Percentiles rank a stretch among this genome's conserved stretches.
phyloP scores from a whole-genome alignment of 2,113 vertebrate genomes.

The Patagioenas fasciata region DNA sequence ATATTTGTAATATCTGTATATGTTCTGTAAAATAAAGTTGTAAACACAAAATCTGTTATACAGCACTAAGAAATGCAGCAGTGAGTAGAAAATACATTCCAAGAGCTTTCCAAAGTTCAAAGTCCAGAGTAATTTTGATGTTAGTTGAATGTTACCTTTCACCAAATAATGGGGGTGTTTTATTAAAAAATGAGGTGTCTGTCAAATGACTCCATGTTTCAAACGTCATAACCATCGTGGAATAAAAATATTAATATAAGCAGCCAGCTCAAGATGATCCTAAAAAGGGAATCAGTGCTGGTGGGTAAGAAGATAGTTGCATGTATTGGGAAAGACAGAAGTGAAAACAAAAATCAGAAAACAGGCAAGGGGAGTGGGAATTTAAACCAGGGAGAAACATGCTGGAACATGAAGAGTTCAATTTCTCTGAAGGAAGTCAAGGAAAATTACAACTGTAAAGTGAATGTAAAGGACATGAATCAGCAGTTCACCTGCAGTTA shows the following conservation, averaged over 20 bases:
- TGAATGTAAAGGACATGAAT: not conserved
- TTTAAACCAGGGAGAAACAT: not conserved
- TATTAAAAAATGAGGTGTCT: not conserved
- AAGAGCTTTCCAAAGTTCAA: not conserved
- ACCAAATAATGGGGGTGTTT: not conserved
- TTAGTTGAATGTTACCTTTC: not conserved
- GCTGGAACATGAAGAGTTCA: not conserved
- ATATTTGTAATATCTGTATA: not conserved
- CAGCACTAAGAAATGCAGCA: not conserved
- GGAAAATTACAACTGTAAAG: not conserved
- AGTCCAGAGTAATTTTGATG: not conserved
- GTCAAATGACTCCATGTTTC: not conserved
- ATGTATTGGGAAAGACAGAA: not conserved
- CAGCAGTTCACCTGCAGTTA: not conserved
- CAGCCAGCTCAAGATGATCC: not conserved
- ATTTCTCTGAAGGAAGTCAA: constrained; percentile 4
- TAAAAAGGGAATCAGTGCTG: not conserved
- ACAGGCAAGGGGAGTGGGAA: not conserved
- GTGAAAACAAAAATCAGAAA: not conserved
- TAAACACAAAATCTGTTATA: not conserved
- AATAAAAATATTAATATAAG: not conserved
- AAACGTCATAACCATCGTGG: not conserved
- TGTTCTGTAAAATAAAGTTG: not conserved
- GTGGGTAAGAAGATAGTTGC: not conserved
- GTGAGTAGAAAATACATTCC: not conserved